phyloP scores from a whole-genome alignment of 2,113 vertebrate species.

The Phrynocephalus versicolor region DNA sequence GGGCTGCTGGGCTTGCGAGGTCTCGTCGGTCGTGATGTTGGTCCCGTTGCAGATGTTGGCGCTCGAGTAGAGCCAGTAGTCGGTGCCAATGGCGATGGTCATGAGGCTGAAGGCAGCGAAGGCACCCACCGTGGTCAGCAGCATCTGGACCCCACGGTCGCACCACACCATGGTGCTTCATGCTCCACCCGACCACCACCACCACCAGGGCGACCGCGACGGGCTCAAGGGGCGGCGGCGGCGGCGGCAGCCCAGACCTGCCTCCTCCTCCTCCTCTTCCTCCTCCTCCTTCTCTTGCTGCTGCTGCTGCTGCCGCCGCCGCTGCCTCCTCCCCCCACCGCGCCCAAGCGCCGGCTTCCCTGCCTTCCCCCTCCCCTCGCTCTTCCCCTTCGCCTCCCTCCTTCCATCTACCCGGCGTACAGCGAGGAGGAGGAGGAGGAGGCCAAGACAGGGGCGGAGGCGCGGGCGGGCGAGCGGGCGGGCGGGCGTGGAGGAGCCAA shows the following conservation, averaged over 20 bases:
- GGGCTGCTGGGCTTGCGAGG: constrained; percentile 73
- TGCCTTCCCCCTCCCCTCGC: not conserved
- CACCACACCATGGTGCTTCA: constrained; percentile 96
- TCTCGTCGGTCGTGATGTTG: constrained; percentile 82
- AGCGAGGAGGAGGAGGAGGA: constrained; percentile 1
- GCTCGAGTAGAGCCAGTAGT: constrained; percentile 96
- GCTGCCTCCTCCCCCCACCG: not conserved
- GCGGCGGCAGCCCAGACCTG: not conserved
- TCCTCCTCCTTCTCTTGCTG: constrained; percentile 38
- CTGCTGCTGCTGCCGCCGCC: not conserved
- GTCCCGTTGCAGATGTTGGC: constrained; percentile 92
- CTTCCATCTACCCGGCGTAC: constrained; percentile 17
- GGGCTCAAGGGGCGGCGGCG: constrained; percentile 47
- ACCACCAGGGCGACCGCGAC: constrained; percentile 6
- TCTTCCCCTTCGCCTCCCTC: constrained; percentile 30
- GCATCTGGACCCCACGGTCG: constrained; percentile 91
- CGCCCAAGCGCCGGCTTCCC: not conserved
- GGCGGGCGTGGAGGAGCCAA: no score
- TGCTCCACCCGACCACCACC: constrained; percentile 71
- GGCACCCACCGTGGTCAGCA: constrained; percentile 89
- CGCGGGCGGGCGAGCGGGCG: not conserved
- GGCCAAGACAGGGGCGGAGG: not conserved
- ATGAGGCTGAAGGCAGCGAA: constrained; percentile 95
- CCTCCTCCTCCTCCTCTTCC: constrained; percentile 17
- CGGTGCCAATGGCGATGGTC: constrained; percentile 95